A percentile compares a stretch with the other conserved stretches of the same genome.
phyloP scores from a whole-genome alignment of 2,888 invertebrate species.

The Diaperis boleti region DNA sequence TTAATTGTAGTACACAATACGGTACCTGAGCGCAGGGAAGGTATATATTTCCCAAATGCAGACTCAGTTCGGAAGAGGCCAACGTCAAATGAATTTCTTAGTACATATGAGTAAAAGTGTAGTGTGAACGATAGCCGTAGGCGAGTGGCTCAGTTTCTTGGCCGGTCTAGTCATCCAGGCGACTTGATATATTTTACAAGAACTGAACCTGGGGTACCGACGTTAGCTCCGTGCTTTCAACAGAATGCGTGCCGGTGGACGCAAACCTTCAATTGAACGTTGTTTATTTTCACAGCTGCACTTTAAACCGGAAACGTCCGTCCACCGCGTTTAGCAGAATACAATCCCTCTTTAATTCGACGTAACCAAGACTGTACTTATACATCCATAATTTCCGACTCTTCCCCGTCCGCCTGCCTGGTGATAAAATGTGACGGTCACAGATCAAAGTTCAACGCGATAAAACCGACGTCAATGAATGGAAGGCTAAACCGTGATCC shows the following conservation, averaged over 20 bases:
- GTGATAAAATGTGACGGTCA: slow-evolving; percentile 3
- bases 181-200: too few relatives aligned
- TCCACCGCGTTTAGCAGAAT: slow-evolving; percentile 3
- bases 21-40: too few relatives aligned
- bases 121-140: too few relatives aligned
- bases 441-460: slow-evolving; percentile 9
- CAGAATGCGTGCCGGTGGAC: not conserved
- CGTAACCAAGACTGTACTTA: not conserved
- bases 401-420: not conserved
- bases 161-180: too few relatives aligned
- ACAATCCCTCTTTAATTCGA: slow-evolving; percentile 7
- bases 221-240: not conserved
- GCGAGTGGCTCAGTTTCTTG: too few relatives aligned
- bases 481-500: slow-evolving; percentile 11
- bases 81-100: too few relatives aligned
- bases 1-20: too few relatives aligned
- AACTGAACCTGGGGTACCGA: too few relatives aligned
- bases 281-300: slow-evolving; percentile 28
- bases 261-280: not conserved
- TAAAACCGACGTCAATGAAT: slow-evolving; percentile 11
- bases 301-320: slow-evolving; percentile 23
- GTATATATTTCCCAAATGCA: too few relatives aligned
- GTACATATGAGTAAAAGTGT: too few relatives aligned
- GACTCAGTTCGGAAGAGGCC: too few relatives aligned
- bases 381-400: not conserved